Evolutionary conservation across 2,888 invertebrate genomes (phyloP).

Genomic region (Scaptomyza tumidula): DNA sequence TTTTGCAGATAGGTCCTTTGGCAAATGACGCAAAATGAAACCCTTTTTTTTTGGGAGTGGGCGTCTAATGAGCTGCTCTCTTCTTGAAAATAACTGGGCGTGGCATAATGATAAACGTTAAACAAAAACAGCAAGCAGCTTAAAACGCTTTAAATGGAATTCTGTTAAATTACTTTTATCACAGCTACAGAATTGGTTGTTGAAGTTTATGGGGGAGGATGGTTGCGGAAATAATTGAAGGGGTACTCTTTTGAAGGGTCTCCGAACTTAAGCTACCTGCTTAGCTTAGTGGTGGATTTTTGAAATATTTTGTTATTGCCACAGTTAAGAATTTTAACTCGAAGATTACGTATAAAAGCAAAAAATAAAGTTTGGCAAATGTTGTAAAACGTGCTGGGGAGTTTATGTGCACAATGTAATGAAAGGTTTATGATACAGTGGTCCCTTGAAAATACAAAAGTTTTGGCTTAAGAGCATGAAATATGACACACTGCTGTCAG

Average conservation of each 20-base stretch:
- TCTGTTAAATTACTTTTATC: conserved; percentile 7
- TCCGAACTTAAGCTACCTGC: conserved; percentile 1
- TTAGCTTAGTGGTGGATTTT: not conserved
- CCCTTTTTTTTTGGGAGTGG: conserved; percentile 31
- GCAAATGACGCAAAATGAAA: conserved; percentile 20
- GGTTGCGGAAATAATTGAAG: not conserved
- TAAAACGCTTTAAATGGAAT: conserved; percentile 20
- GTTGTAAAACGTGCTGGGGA: not conserved
- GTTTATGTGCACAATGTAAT: conserved; percentile 9
- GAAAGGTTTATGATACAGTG: not conserved
- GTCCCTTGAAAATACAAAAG: not conserved
- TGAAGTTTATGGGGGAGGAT: not conserved
- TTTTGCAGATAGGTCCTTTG: not conserved
- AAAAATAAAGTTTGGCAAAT: conserved; percentile 1
- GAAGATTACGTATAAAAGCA: not conserved
- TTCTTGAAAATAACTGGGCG: conserved; percentile 53
- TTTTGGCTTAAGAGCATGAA: too few relatives aligned
- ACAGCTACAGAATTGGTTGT: not conserved
- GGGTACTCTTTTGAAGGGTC: not conserved
- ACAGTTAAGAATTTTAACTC: conserved; percentile 4
- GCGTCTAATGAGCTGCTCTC: conserved; percentile 63
- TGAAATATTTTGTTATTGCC: conserved; percentile 5
- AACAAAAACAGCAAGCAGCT: conserved; percentile 27
- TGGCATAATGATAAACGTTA: conserved; percentile 45
- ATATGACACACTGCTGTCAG: not conserved